A percentile compares a stretch with the other conserved stretches of the same genome.
Conservation (phyloP, 2,113 vertebrate species). For the Leiothrix lutea region DNA sequence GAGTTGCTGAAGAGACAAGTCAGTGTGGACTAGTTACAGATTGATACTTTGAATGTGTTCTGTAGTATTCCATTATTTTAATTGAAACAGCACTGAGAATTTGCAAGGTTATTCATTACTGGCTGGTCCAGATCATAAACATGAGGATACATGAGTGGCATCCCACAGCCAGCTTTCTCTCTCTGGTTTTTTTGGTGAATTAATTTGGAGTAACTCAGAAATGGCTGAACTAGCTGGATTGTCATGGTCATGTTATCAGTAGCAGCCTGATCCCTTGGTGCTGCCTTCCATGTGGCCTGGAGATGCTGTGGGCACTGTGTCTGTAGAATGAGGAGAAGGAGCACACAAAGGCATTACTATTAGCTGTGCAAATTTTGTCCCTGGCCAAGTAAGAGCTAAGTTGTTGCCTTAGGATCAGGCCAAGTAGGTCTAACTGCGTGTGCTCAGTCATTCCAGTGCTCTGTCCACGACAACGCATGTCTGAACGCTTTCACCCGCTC, state of each 20-base stretch:
- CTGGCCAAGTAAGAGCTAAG: not conserved
- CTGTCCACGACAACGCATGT: accelerated
- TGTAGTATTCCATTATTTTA: not conserved
- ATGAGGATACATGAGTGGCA: not conserved
- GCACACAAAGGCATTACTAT: not conserved
- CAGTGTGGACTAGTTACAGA: not conserved
- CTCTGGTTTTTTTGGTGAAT: not conserved
- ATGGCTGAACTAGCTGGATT: not conserved
- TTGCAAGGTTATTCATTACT: not conserved
- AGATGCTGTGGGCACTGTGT: not conserved
- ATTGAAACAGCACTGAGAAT: not conserved
- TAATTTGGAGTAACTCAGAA: not conserved
- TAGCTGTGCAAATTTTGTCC: not conserved
- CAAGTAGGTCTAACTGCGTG: not conserved
- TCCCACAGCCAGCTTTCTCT: not conserved
- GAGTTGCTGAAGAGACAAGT: not conserved
- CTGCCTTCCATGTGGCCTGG: not conserved
- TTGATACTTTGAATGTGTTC: not conserved
- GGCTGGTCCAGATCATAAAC: not conserved
- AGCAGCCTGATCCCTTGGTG: not conserved
- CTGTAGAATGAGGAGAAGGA: not conserved
- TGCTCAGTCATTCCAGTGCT: not conserved
- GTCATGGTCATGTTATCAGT: not conserved
- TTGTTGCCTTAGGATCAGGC: not conserved
- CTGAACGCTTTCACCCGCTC: not conserved